Evolutionary conservation across 1,140 invertebrate genomes (phyloP).

Genomic region (Drosophila rhopaloa): DNA sequence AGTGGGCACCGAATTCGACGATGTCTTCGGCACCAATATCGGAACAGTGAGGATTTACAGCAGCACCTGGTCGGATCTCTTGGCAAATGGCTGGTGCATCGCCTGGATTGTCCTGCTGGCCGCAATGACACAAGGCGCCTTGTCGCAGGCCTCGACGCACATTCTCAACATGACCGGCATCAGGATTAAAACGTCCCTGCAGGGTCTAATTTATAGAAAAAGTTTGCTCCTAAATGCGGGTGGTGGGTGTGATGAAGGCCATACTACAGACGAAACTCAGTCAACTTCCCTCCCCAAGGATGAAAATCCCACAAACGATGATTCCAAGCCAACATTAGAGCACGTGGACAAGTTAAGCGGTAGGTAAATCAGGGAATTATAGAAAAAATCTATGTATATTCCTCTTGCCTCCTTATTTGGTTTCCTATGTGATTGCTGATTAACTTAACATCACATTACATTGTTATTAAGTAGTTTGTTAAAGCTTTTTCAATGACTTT

Average conservation of each 20-base stretch:
- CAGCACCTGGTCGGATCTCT: slow-evolving; percentile 87
- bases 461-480: no score
- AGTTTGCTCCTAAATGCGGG: slow-evolving; percentile 79
- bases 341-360: slow-evolving; percentile 3
- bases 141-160: slow-evolving; percentile 94
- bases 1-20: slow-evolving; percentile 46
- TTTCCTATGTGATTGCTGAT: no score
- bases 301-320: slow-evolving; percentile 23
- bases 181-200: slow-evolving; percentile 91
- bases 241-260: slow-evolving; percentile 33
- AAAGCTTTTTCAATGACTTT: neutral
- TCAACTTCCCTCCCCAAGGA: slow-evolving; percentile 27
- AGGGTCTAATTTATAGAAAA: slow-evolving; percentile 87
- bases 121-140: slow-evolving; percentile 90
- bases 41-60: slow-evolving; percentile 81
- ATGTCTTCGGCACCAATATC: slow-evolving; percentile 40
- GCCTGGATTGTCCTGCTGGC: slow-evolving; percentile 89
- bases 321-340: slow-evolving; percentile 7
- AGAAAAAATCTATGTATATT: neutral
- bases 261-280: slow-evolving; percentile 23
- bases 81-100: slow-evolving; percentile 92
- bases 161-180: slow-evolving; percentile 92
- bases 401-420: neutral
- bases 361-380: slow-evolving; percentile 8
- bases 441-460: no score